Base-by-base conservation (phyloP, 2,797 vertebrate species). In the Malurus splendens region DNA sequence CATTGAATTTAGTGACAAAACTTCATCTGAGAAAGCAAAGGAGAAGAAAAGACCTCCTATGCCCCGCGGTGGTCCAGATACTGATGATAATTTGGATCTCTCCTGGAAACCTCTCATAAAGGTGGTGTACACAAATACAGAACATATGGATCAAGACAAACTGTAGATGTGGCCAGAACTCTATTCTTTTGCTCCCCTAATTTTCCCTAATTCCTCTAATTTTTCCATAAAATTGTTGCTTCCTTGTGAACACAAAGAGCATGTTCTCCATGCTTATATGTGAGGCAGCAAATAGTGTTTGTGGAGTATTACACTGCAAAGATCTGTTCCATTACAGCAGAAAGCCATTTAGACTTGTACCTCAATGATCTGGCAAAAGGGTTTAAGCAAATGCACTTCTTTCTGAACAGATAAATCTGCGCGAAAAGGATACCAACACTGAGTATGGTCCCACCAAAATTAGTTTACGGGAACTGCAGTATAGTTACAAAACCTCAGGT, bases 41-140 rank as follows among this genome's bases (percentile, higher is more conserved):
- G 96, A 98, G 70, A 90, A 97, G 61, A 97, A 68, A 72, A 70
- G 48, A 28, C 89, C 96, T 68, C 47, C 93, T 65, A 95, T 94
- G 55, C 85, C 95, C 22, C 80, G 45, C n/a, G 94, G 93, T 42
- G 85, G 97, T 50, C 96, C 97, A 4, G 81, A 97, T 77, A 98
- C 98, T 4, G 98, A 98, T 96, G 97, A 98, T 89, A 97, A 98
- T 66, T 96, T 98, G 73, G 97, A 98, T 94, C 96, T 98, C 45
- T 94, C 93, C 73, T 99, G 99, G 99, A 98, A 98, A 93, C 99
- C 99, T 60, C 90, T 99, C 30, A 86, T 97, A 86, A 98, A 90
- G 98, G 99, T 99, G 97, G 2, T 19, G 60, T 48, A 33, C 7
- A 78, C 9, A 74, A 55, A 45, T 39, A 48, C 0, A 70, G n/a